phyloP scores from a whole-genome alignment of 2,888 invertebrate species.

The Sphaerolaimus hirsutus region DNA sequence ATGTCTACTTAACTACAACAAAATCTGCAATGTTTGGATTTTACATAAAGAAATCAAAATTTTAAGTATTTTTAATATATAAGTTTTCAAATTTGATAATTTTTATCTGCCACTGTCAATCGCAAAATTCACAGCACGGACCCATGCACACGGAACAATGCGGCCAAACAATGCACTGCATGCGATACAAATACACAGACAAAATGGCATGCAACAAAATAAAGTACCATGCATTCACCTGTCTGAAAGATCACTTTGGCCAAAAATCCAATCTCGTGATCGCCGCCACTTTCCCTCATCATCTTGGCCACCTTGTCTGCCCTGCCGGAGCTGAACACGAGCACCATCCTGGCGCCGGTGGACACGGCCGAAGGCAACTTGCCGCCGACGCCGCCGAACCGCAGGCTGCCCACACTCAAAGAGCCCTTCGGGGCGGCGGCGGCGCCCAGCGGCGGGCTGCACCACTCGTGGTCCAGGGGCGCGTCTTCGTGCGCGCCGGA shows the following conservation, averaged over 20 bases:
- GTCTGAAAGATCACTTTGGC: conserved; percentile 29
- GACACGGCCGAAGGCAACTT: conserved; percentile 8
- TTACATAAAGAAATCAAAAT: too few species aligned
- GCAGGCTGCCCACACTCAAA: conserved; percentile 2
- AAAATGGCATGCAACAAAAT: too few species aligned
- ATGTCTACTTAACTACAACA: too few species aligned
- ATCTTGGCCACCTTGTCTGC: conserved; percentile 13
- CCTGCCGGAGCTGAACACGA: conserved; percentile 26
- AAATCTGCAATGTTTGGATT: too few species aligned
- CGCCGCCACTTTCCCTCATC: conserved; percentile 11
- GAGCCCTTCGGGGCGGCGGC: conserved; percentile 10
- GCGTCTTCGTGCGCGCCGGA: neutral
- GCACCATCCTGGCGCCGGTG: conserved; percentile 23
- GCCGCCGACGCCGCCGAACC: neutral
- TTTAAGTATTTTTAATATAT: too few species aligned
- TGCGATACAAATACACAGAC: too few species aligned
- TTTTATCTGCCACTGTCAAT: too few species aligned
- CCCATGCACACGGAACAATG: too few species aligned
- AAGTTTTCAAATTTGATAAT: too few species aligned
- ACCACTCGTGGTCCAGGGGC: neutral
- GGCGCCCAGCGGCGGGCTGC: neutral
- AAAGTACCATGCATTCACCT: conserved; percentile 22
- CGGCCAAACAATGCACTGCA: too few species aligned
- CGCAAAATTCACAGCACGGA: too few species aligned
- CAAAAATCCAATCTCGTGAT: conserved; percentile 23